These are phyloP conservation scores for Thymelicus lineola DNA, from an alignment of 2,888 invertebrate genomes.

Conservation along the genomic window DNA sequence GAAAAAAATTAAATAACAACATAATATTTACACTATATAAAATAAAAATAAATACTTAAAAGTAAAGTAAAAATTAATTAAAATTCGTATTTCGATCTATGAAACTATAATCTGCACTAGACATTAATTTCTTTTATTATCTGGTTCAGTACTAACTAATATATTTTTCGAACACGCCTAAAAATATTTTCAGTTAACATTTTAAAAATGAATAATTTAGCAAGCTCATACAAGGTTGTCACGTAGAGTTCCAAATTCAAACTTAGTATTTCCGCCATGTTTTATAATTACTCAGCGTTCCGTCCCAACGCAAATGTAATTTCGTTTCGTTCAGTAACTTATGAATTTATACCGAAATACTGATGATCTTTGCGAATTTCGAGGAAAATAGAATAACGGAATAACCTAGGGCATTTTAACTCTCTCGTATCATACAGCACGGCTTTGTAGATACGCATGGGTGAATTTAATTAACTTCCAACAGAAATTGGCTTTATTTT, in stretches of 20 bases:
- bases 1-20: too few species aligned
- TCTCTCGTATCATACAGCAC: neutral
- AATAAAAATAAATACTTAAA: too few species aligned
- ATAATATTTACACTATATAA: too few species aligned
- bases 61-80: too few species aligned
- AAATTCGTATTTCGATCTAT: too few species aligned
- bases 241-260: neutral
- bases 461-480: neutral
- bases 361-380: conserved; percentile 4
- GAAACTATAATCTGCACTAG: too few species aligned
- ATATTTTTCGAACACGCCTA: too few species aligned
- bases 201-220: too few species aligned
- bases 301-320: conserved; percentile 8
- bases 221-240: too few species aligned
- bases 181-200: too few species aligned
- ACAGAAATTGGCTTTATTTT: neutral
- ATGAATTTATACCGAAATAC: conserved; percentile 15
- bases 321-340: conserved; percentile 12
- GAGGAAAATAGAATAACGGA: neutral
- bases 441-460: neutral
- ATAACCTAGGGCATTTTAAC: neutral
- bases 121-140: too few species aligned
- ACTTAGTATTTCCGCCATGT: neutral
- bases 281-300: conserved; percentile 16
- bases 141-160: too few species aligned